Evolutionary conservation across 2,888 invertebrate species (phyloP), one percentile per base, ranked within the genome.

Genomic region (Synanthedon tipuliformis): DNA sequence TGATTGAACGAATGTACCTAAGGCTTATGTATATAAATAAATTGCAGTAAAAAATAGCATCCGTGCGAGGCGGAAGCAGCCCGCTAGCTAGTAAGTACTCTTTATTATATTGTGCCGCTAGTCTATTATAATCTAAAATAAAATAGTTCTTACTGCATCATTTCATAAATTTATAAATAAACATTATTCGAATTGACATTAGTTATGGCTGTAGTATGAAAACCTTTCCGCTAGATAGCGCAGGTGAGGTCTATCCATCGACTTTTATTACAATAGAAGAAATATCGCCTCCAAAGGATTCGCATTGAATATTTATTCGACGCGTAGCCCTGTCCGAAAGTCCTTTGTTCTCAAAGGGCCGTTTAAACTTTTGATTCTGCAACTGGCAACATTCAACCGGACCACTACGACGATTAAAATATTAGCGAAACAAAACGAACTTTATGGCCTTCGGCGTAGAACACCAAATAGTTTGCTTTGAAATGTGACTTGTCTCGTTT

Each of bases 311-410:
- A 87, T 86, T 84, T 85, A 86, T 86, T 78, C 79, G 74, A 71
- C 75, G 69, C 71, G 76, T 65, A 72, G 77, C 75, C 66, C 75
- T 76, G 84, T 84, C 85, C 84, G 78, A 81, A 65, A 70, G 72
- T 71, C 78, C 78, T 86, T 86, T 86, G 84, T 86, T 84, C 84
- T 81, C 81, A 73, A 71, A 34, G 77, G 79, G 71, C 81, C 86
- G 86, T 87, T 86, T 86, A 86, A 87, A 87, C 85, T 87, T 87
- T 87, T 85, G 84, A 87, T 87, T 85, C 85, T 84, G 86, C 85
- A 85, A 83, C 84, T 79, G 82, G 81, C 81, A 81, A 85, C 80
- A 85, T 75, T 82, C 77, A 81, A 84, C 85, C 86, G 84, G 78
- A 71, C 62, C 66, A 73, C 74, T 73, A 72, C 66, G 66, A 62